phyloP scores from a whole-genome alignment of 2,113 vertebrate species.

The Anhinga rufa region DNA sequence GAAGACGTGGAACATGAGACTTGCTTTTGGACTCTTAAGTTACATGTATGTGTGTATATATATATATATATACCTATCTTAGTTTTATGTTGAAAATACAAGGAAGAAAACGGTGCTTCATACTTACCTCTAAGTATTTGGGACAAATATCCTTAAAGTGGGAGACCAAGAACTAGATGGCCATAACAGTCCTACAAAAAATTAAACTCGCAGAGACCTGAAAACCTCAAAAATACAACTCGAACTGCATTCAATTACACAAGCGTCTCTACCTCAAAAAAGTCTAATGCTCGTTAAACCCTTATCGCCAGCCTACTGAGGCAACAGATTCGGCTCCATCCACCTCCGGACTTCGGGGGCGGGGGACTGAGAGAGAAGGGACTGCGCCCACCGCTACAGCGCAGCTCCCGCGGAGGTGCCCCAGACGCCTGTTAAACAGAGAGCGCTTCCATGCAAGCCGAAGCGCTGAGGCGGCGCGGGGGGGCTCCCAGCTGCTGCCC shows the following conservation, averaged over 20 bases:
- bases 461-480: accelerated
- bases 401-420: no score
- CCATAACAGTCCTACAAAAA: not conserved
- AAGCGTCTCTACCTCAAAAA: not conserved
- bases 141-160: not conserved
- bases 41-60: not conserved
- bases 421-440: not conserved
- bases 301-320: not conserved
- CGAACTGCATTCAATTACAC: not conserved
- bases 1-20: not conserved
- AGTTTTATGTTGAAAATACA: accelerated
- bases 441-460: not conserved
- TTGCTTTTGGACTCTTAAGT: not conserved
- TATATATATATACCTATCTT: no score
- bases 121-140: accelerated
- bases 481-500: not conserved
- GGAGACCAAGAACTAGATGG: not conserved
- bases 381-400: not conserved
- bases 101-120: not conserved
- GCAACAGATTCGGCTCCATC: not conserved
- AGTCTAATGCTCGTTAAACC: not conserved
- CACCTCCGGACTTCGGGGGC: no score
- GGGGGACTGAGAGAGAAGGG: not conserved
- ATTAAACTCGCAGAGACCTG: not conserved
- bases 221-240: not conserved